phyloP scores from a whole-genome alignment of 1,140 invertebrate genomes.

The Papilio polytes region DNA sequence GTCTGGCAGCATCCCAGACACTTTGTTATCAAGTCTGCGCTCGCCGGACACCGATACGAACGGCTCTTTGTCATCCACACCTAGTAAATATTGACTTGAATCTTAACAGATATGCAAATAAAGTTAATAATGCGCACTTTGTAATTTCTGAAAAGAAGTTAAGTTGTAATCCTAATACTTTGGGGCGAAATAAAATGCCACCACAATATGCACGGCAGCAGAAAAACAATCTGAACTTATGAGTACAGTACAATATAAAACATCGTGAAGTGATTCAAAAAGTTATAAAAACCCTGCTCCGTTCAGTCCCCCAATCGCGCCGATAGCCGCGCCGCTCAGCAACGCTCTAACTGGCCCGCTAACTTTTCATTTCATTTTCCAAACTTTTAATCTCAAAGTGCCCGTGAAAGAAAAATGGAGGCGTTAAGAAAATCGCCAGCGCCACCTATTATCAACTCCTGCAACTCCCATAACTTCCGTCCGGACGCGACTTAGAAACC shows the following conservation, averaged over 20 bases:
- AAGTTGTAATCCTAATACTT: too few relatives aligned
- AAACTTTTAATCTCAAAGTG: slow-evolving; percentile 84
- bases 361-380: slow-evolving; percentile 83
- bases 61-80: too few relatives aligned
- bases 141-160: too few relatives aligned
- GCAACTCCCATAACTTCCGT: slow-evolving; percentile 68
- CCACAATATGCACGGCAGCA: not conserved
- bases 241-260: slow-evolving; percentile 22
- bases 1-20: too few relatives aligned
- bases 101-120: too few relatives aligned
- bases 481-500: slow-evolving; percentile 39
- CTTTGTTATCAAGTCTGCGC: too few relatives aligned
- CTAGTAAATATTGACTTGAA: too few relatives aligned
- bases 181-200: not conserved
- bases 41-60: too few relatives aligned
- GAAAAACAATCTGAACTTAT: not conserved
- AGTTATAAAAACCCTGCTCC: slow-evolving; percentile 41
- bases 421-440: slow-evolving; percentile 82
- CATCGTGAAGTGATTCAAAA: slow-evolving; percentile 33
- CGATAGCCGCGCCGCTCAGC: slow-evolving; percentile 61
- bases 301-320: slow-evolving; percentile 60
- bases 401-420: slow-evolving; percentile 83
- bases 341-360: slow-evolving; percentile 53
- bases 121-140: too few relatives aligned
- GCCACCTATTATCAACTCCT: slow-evolving; percentile 82